phyloP scores from a whole-genome alignment of 2,888 invertebrate genomes.

The Lymantria monacha region DNA sequence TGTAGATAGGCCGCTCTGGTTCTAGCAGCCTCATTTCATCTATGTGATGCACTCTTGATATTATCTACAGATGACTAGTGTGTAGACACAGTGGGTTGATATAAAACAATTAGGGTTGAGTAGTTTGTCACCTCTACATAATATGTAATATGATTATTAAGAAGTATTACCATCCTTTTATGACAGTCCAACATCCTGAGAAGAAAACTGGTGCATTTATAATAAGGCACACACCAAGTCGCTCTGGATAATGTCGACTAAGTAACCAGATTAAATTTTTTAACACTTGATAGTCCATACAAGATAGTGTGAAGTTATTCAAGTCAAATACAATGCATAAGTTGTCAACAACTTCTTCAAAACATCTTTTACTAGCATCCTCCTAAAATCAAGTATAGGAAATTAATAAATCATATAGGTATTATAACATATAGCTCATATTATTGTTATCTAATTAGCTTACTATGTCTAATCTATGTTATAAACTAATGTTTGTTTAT shows the following conservation, averaged over 20 bases:
- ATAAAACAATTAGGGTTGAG: too few relatives aligned
- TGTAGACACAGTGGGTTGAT: too few relatives aligned
- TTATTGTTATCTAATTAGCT: too few relatives aligned
- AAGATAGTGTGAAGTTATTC: constrained; percentile 86
- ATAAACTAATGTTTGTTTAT: too few relatives aligned
- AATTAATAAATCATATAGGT: too few relatives aligned
- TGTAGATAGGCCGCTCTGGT: too few relatives aligned
- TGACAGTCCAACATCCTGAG: constrained; percentile 89
- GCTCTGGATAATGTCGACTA: constrained; percentile 89
- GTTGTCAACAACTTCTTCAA: constrained; percentile 90
- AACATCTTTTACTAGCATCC: constrained; percentile 88
- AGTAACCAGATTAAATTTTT: constrained; percentile 91
- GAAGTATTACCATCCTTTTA: constrained; percentile 84
- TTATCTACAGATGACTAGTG: too few relatives aligned
- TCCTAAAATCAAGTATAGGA: constrained; percentile 74
- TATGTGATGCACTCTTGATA: too few relatives aligned
- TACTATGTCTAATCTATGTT: too few relatives aligned
- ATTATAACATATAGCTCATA: background rate
- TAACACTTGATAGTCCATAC: constrained; percentile 91
- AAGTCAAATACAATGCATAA: constrained; percentile 91
- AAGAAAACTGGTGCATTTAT: constrained; percentile 89
- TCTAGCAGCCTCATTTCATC: too few relatives aligned
- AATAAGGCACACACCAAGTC: constrained; percentile 89
- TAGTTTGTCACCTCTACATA: background rate
- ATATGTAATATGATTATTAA: background rate